Base-by-base conservation (phyloP, 2,113 vertebrate genomes). In the Chaetorhynchus papuensis region DNA sequence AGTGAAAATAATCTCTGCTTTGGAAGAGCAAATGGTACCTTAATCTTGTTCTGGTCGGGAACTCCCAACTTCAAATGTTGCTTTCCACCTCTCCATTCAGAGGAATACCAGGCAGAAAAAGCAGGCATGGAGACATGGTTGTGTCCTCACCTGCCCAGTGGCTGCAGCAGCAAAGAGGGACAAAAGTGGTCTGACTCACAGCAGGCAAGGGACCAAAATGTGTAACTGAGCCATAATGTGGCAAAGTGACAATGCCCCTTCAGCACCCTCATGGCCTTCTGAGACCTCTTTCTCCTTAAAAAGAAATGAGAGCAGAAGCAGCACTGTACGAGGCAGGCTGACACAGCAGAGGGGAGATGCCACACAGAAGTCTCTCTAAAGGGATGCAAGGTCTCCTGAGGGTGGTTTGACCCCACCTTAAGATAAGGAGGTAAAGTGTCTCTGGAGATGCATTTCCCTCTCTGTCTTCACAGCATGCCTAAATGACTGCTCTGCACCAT, bases 1-100 rank as follows among this genome's bases (percentile, higher is more conserved):
- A 42, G 16, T 91, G 84, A 87, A 87, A 93, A 87, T 18, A 54
- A 70, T 84, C 56, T 84, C 57, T 56, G 56, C 49, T 78, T 81
- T 54, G 65, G 74, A 89, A 84, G 35, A 66, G 52, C 15, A 61
- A 60, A 31, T 13, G 24, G 10, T 15, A 60, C 3, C 14, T 82
- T 54, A 31, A 23, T 28, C 54, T 47, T 77, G 21, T 31, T 84
- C 60, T 39, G 26, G 9, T 21, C 0, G 1, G 65, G 50, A 93
- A 28, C 23, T 78, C 45, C 28, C 60, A 52, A 1, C 7, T 64
- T 65, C 41, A 69, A 53, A 53, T 6, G 16, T 11, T 50, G 17
- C 44, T 83, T 91, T 69, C 33, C 33, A 33, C 11, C 6, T 52
- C 49, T 90, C 23, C 21, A 23, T 27, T 28, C 30, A 28, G 68